A percentile compares a stretch with the other conserved stretches of the same genome.
These are phyloP conservation scores for Archips crataeganus DNA, from an alignment of 2,888 invertebrate species.

Conservation along the genomic window DNA sequence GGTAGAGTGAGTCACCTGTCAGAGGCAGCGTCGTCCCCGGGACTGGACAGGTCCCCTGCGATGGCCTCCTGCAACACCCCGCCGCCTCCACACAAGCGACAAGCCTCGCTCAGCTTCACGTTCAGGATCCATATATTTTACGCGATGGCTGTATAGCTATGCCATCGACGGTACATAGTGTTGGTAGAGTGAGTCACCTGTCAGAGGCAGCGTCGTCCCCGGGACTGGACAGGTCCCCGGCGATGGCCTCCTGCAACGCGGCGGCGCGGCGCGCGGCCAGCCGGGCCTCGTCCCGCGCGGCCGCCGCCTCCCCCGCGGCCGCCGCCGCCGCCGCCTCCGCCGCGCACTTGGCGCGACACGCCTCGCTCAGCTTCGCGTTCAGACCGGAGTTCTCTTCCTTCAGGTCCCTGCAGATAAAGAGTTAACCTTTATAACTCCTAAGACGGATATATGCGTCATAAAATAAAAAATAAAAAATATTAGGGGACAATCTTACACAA, in stretches of 20 bases:
- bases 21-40: too few species aligned
- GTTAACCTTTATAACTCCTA: too few species aligned
- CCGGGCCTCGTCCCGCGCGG: constrained; percentile 92
- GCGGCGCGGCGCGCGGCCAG: constrained; percentile 95
- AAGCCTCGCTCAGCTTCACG: too few species aligned
- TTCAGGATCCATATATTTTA: too few species aligned
- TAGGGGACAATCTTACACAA: too few species aligned
- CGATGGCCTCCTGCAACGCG: constrained; percentile 96
- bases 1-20: too few species aligned
- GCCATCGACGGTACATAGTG: too few species aligned
- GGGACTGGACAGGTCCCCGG: constrained; percentile 92
- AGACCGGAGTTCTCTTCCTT: constrained; percentile 92
- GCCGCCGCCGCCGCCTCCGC: constrained; percentile 91
- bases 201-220: constrained; percentile 86
- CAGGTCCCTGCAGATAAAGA: constrained; percentile 84
- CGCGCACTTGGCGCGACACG: constrained; percentile 89
- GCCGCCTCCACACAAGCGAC: not conserved
- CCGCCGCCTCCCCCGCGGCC: constrained; percentile 89
- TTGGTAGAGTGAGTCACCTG: constrained; percentile 72
- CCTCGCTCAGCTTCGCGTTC: constrained; percentile 91
- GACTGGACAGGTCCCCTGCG: not conserved
- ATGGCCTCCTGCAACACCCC: not conserved
- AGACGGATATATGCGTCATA: too few species aligned
- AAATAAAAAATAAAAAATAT: too few species aligned
- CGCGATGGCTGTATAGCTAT: too few species aligned